phyloP scores from a whole-genome alignment of 2,113 vertebrate species.

The Melanerpes formicivorus region DNA sequence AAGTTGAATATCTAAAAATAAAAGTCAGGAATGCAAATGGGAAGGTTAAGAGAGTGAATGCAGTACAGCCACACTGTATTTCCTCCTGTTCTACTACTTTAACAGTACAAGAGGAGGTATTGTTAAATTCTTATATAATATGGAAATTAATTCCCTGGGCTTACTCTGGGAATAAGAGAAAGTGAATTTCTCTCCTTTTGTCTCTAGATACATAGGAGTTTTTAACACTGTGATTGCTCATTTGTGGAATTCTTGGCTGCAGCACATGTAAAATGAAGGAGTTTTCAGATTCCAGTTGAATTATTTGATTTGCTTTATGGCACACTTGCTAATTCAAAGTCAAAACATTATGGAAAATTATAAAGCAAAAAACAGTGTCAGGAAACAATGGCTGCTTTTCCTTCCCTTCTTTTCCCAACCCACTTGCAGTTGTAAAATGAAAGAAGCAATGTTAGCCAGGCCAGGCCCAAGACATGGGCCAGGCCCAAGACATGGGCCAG shows the following conservation, averaged over 20 bases:
- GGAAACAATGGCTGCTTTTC: neutral
- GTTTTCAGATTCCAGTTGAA: neutral
- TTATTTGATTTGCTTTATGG: neutral
- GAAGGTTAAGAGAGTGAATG: neutral
- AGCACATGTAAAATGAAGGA: neutral
- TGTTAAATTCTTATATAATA: neutral
- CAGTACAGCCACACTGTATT: neutral
- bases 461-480: neutral
- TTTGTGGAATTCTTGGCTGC: neutral
- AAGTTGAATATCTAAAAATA: neutral
- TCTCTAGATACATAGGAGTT: neutral
- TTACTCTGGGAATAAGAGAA: neutral
- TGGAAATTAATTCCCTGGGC: neutral
- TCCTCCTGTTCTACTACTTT: neutral
- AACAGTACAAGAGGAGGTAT: neutral
- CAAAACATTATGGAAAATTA: neutral
- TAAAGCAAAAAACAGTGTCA: neutral
- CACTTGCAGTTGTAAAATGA: neutral
- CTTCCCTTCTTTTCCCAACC: neutral
- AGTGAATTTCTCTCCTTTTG: neutral
- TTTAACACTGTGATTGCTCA: neutral
- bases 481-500: rapidly evolving
- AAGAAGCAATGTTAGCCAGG: neutral
- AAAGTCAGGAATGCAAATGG: neutral
- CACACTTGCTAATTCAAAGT: neutral